Conservation (phyloP, 2,888 invertebrate genomes). For the Melanostoma mellinum region DNA sequence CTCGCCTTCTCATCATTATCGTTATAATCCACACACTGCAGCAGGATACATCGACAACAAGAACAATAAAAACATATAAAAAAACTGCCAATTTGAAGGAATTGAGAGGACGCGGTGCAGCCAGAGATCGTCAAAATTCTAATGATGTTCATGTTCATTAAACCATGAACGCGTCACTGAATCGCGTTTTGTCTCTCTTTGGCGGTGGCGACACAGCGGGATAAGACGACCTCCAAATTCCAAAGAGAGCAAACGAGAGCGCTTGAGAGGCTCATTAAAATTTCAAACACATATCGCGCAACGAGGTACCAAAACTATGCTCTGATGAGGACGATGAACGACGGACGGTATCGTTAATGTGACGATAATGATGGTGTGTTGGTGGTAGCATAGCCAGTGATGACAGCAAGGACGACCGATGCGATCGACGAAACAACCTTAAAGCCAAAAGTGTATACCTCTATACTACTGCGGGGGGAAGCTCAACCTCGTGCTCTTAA, state of each 20-base stretch:
- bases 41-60: conserved; percentile 15
- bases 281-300: conserved; percentile 74
- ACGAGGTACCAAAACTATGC: conserved; percentile 65
- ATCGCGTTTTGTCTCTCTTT: conserved; percentile 45
- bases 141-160: conserved; percentile 73
- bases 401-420: conserved; percentile 55
- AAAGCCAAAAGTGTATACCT: conserved; percentile 55
- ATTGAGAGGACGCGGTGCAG: conserved; percentile 32
- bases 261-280: conserved; percentile 74
- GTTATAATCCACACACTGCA: conserved; percentile 52
- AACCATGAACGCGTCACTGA: conserved; percentile 62
- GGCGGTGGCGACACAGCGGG: conserved; percentile 20
- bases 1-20: conserved; percentile 52
- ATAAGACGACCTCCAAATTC: conserved; percentile 52
- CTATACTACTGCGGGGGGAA: not conserved
- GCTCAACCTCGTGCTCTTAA: conserved; percentile 69
- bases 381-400: conserved; percentile 37
- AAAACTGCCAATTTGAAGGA: conserved; percentile 49
- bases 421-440: not conserved
- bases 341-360: conserved; percentile 57
- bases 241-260: conserved; percentile 67
- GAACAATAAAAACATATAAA: conserved; percentile 32
- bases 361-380: conserved; percentile 60
- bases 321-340: conserved; percentile 40
- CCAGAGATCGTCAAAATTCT: conserved; percentile 69